phyloP scores from a whole-genome alignment of 2,888 invertebrate genomes.

The Acrocyrtus sp. region DNA sequence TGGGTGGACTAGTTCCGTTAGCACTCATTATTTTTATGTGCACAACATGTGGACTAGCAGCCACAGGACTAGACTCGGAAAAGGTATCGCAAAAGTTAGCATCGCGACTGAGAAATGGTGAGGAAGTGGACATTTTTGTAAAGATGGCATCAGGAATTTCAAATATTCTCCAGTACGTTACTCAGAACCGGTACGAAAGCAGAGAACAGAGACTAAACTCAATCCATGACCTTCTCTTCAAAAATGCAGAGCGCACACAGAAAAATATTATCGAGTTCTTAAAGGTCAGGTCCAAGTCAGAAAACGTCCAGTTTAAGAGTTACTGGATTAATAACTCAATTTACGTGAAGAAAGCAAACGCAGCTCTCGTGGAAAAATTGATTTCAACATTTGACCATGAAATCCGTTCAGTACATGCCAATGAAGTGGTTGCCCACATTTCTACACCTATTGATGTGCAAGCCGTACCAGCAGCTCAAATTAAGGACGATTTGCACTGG shows the following conservation, averaged over 20 bases:
- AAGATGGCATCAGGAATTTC: slow-evolving; percentile 6
- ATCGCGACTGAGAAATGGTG: slow-evolving; percentile 3
- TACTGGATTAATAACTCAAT: slow-evolving; percentile 49
- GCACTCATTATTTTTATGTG: too few relatives aligned
- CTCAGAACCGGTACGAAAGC: not conserved
- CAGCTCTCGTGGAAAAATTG: slow-evolving; percentile 11
- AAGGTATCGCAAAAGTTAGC: slow-evolving; percentile 5
- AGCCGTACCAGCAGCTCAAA: not conserved
- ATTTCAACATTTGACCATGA: not conserved
- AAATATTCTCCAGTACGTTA: slow-evolving; percentile 1
- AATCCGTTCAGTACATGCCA: slow-evolving; percentile 5
- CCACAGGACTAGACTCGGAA: too few relatives aligned
- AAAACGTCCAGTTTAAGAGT: not conserved
- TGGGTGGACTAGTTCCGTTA: too few relatives aligned
- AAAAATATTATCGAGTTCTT: not conserved
- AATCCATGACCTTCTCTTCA: slow-evolving; percentile 5
- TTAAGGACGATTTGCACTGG: slow-evolving; percentile 12
- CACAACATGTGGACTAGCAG: too few relatives aligned
- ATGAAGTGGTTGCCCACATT: slow-evolving; percentile 6
- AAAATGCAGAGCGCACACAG: slow-evolving; percentile 7
- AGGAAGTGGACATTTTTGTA: slow-evolving; percentile 15
- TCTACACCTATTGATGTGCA: not conserved
- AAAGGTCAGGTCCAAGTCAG: not conserved
- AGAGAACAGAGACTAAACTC: slow-evolving; percentile 9
- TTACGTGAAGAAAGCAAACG: slow-evolving; percentile 22